These are phyloP conservation scores for Neuroterus valhalla DNA, from an alignment of 1,140 invertebrate genomes.

Conservation along the genomic window DNA sequence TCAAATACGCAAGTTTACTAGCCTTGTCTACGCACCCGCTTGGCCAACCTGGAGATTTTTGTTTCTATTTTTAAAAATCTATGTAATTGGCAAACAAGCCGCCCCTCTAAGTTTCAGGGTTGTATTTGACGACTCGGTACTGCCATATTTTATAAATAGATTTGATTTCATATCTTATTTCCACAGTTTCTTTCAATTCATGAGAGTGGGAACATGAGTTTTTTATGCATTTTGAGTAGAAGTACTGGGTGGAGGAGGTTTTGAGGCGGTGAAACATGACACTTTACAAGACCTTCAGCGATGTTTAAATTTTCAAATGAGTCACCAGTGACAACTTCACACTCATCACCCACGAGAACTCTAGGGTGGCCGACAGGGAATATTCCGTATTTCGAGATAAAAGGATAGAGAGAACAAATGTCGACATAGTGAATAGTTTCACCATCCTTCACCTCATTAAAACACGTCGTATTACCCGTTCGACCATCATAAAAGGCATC, in stretches of 20 bases:
- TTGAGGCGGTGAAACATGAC: conserved; percentile 54
- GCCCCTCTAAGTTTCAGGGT: conserved; percentile 9
- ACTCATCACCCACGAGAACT: no score
- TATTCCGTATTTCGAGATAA: no score
- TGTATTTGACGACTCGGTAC: conserved; percentile 45
- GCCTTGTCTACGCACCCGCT: no score
- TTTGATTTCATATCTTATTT: conserved; percentile 62
- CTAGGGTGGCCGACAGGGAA: no score
- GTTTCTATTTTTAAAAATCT: conserved; percentile 48
- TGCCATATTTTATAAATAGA: conserved; percentile 63
- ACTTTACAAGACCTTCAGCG: conserved; percentile 53
- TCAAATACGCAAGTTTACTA: conserved; percentile 40
- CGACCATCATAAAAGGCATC: conserved; percentile 63
- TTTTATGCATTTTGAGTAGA: conserved; percentile 47
- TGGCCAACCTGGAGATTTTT: no score
- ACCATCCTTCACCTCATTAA: no score
- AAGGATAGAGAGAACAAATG: no score
- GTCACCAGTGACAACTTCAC: no score
- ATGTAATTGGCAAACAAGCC: conserved; percentile 50
- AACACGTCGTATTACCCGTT: no score
- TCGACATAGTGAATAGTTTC: no score
- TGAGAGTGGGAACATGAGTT: conserved; percentile 51
- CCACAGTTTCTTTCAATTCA: conserved; percentile 60
- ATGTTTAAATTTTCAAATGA: conserved; percentile 39
- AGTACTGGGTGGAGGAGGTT: conserved; percentile 58